Conservation (phyloP, 2,888 invertebrate genomes). For the Aporophyla nigra region DNA sequence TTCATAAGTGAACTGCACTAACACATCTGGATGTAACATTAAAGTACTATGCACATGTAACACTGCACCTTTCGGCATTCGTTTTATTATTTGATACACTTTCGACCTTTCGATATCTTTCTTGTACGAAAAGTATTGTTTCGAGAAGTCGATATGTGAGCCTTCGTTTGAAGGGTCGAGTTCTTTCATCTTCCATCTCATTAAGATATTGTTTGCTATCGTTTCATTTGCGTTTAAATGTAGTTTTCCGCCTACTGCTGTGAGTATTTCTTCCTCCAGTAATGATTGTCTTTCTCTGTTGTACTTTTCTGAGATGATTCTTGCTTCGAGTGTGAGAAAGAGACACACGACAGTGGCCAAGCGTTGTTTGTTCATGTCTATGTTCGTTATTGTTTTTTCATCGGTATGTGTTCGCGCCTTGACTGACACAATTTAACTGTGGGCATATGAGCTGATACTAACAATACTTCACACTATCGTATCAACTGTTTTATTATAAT, state of each 20-base stretch:
- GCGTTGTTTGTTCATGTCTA: constrained; percentile 51
- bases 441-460: neutral
- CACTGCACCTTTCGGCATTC: constrained; percentile 94
- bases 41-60: constrained; percentile 93
- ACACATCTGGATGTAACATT: constrained; percentile 90
- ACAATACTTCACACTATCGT: neutral
- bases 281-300: constrained; percentile 70
- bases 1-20: constrained; percentile 92
- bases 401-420: constrained; percentile 30
- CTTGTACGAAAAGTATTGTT: constrained; percentile 92
- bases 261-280: constrained; percentile 82
- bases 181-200: constrained; percentile 90
- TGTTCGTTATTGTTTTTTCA: constrained; percentile 9
- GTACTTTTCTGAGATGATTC: constrained; percentile 70
- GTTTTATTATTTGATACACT: constrained; percentile 92
- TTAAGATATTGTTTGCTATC: constrained; percentile 90
- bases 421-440: constrained; percentile 34
- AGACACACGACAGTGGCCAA: constrained; percentile 60
- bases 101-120: constrained; percentile 91
- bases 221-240: constrained; percentile 86
- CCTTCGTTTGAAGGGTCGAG: constrained; percentile 85
- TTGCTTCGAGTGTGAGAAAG: constrained; percentile 66
- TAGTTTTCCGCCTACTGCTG: constrained; percentile 88
- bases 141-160: constrained; percentile 91
- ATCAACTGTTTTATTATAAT: constrained; percentile 1